These are phyloP conservation scores for Ips nitidus DNA, from an alignment of 1,140 invertebrate species.

Conservation along the genomic window DNA sequence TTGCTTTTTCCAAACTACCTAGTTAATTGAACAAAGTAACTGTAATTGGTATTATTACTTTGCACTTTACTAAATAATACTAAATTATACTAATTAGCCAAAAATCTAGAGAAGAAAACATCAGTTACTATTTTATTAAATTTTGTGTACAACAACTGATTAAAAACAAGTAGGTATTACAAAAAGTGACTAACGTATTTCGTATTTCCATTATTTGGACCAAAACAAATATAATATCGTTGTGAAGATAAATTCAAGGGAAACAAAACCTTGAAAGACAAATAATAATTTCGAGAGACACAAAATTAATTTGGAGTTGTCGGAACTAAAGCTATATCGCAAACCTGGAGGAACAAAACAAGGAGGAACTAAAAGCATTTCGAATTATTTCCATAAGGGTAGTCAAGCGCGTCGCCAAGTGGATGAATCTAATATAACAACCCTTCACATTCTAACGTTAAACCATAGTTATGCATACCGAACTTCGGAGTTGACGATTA, in stretches of 20 bases:
- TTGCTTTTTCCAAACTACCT: no score
- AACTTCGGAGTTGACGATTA: conserved; percentile 37
- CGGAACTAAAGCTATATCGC: conserved; percentile 36
- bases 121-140: no score
- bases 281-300: conserved; percentile 20
- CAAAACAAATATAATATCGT: background rate
- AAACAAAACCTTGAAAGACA: conserved; percentile 8
- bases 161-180: no score
- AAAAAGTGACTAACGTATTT: no score
- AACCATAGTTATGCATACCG: conserved; percentile 50
- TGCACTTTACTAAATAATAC: no score
- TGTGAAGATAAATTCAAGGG: background rate
- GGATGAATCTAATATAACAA: conserved; percentile 49
- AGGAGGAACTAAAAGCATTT: conserved; percentile 44
- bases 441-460: conserved; percentile 47
- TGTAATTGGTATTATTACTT: no score
- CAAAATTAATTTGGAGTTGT: conserved; percentile 32
- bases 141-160: no score
- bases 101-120: no score
- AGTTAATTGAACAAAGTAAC: no score
- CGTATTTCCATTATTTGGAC: no score
- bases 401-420: conserved; percentile 44
- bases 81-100: no score
- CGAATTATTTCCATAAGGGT: conserved; percentile 46
- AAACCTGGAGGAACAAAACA: conserved; percentile 39